phyloP scores from a whole-genome alignment of 2,888 invertebrate species.

The Tiphia femorata region DNA sequence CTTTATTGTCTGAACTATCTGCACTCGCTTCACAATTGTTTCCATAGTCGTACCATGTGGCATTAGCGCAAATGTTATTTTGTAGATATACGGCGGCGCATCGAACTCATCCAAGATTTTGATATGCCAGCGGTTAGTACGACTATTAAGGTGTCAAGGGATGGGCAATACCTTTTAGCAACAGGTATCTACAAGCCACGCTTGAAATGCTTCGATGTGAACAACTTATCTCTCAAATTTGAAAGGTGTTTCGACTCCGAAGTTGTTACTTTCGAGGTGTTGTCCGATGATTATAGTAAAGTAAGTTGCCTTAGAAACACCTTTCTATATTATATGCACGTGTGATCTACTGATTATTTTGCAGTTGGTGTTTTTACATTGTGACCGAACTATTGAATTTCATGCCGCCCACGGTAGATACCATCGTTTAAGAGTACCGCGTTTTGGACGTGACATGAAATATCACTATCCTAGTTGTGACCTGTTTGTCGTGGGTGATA shows the following conservation, averaged over 20 bases:
- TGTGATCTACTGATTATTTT: conserved; percentile 17
- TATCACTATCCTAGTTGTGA: conserved; percentile 93
- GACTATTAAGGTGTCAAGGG: conserved; percentile 85
- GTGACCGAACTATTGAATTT: conserved; percentile 93
- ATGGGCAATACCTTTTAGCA: conserved; percentile 92
- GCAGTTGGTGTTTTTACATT: conserved; percentile 90
- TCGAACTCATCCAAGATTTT: conserved; percentile 98
- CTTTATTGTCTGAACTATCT: too few species aligned
- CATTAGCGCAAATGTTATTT: not conserved
- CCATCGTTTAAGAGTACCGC: conserved; percentile 91
- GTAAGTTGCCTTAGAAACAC: conserved; percentile 68
- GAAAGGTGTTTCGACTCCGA: conserved; percentile 98
- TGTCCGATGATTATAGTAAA: conserved; percentile 97
- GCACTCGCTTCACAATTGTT: too few species aligned
- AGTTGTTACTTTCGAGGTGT: conserved; percentile 90
- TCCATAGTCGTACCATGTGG: too few species aligned
- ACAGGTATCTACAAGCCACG: conserved; percentile 97
- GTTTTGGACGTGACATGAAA: conserved; percentile 94
- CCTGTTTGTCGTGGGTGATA: conserved; percentile 90
- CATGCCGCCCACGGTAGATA: conserved; percentile 95
- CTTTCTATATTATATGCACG: not conserved
- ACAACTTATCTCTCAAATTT: conserved; percentile 96
- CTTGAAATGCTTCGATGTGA: conserved; percentile 95
- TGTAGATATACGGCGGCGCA: conserved; percentile 85
- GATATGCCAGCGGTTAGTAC: conserved; percentile 97